Base-by-base conservation (phyloP, 1,140 invertebrate species). In the Thereuonema tuberculata region DNA sequence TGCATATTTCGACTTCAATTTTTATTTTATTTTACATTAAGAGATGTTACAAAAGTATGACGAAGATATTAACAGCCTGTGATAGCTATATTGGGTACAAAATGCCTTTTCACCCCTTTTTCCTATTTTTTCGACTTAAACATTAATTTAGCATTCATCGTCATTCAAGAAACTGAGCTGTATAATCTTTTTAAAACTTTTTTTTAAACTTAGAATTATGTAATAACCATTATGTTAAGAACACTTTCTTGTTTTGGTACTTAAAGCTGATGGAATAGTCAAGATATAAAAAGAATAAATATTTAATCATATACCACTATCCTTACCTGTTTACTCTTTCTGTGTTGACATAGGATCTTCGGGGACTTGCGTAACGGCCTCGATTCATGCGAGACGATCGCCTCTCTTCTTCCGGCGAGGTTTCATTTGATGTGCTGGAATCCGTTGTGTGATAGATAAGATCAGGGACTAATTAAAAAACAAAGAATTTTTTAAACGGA, bases 371-470 rank as follows among this genome's bases (percentile, higher is more conserved):
- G 28, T 55, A 55, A 28, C 53, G 25, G 12, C 53, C 53, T 55
- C 53, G 23, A 21, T 21, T 55, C 17, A 55, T 29, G 5, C 53
- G 24, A 3, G 14, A 9, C 17, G 53, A 25, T 21, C 53, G 24
- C 9, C 53, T 3, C 28, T 55, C 14, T 55, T 55, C 53, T 26
- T 55, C 53, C 5, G 53, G 53, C 53, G 53, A 55, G 21, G 53
- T 26, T 25, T 55, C 53, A 21, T 55, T 55, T 3, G 53, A 55
- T 2, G 53, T 55, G 26, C 53, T 55, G 3, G 53, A 55, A 25
- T 55, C 53, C 17, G 53, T 55, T 14, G 53, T 55, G 53, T 55
- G 53, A 55, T 55, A 55, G 27, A 55, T 55, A 25, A 55, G 53
- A 25, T 55, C 53, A 29, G 53, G 53, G 27, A 55, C 53, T 55